phyloP scores from a whole-genome alignment of 1,140 invertebrate species.

The Drosophila kurseongensis region DNA sequence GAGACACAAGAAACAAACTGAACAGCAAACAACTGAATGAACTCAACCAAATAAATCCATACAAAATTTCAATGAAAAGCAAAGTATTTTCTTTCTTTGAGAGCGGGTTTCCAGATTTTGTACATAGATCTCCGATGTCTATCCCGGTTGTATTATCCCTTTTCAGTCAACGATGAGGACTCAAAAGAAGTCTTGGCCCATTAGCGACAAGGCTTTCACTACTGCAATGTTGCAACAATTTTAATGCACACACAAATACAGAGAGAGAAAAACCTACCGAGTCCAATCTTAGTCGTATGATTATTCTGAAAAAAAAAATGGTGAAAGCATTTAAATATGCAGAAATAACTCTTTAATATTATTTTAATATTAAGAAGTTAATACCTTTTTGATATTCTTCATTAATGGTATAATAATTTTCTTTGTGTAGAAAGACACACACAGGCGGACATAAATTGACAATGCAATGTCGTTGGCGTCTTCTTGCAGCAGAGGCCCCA shows the following conservation, averaged over 20 bases:
- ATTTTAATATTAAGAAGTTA: too few species aligned
- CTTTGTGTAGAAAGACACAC: constrained; percentile 1
- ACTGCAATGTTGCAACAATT: constrained; percentile 45
- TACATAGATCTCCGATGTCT: not conserved
- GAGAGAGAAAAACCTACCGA: not conserved
- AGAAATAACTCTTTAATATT: too few species aligned
- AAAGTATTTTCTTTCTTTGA: constrained; percentile 1
- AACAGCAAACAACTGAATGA: constrained; percentile 52
- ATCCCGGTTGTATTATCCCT: constrained; percentile 3
- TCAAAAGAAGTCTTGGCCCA: constrained; percentile 14
- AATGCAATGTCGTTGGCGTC: constrained; percentile 41
- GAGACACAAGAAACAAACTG: constrained; percentile 48
- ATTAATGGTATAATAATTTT: not conserved
- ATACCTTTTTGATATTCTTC: too few species aligned
- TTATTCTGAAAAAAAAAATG: too few species aligned
- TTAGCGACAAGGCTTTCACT: constrained; percentile 19
- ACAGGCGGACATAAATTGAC: constrained; percentile 36
- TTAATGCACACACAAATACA: constrained; percentile 37
- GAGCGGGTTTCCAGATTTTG: not conserved
- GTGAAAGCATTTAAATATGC: too few species aligned
- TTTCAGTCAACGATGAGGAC: constrained; percentile 1
- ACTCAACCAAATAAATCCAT: constrained; percentile 73
- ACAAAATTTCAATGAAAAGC: constrained; percentile 67
- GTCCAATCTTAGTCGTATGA: too few species aligned
- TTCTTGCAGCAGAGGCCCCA: constrained; percentile 47